Conservation (phyloP, 2,113 vertebrate species). For the Hypocryptadius cinnamomeus region DNA sequence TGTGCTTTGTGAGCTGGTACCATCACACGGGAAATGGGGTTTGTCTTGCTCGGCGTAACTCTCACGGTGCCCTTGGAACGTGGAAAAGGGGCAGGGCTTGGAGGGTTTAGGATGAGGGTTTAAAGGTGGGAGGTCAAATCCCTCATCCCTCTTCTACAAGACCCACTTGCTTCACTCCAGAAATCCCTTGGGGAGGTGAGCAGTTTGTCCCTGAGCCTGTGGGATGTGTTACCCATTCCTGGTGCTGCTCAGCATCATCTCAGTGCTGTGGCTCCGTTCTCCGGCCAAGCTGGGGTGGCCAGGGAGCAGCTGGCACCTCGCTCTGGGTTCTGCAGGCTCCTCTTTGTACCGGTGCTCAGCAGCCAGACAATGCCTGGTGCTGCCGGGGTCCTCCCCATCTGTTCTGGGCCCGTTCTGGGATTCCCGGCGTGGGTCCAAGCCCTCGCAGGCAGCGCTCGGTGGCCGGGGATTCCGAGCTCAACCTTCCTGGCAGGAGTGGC, state of each 20-base stretch:
- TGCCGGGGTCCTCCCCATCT: slow-evolving; percentile 84
- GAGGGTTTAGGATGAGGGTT: background rate
- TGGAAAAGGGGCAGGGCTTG: background rate
- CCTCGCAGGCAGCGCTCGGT: slow-evolving; percentile 76
- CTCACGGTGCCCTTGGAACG: background rate
- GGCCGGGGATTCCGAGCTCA: slow-evolving; percentile 83
- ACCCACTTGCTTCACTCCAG: background rate
- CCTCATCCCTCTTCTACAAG: background rate
- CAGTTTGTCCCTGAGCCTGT: background rate
- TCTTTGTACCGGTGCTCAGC: slow-evolving; percentile 39
- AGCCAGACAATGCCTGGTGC: slow-evolving; percentile 69
- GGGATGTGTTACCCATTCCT: background rate
- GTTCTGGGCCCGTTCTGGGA: slow-evolving; percentile 75
- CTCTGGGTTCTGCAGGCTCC: background rate
- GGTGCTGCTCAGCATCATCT: background rate
- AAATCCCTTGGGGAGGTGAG: background rate
- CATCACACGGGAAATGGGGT: background rate
- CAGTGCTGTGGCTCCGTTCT: too few relatives aligned
- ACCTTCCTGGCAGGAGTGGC: slow-evolving; percentile 84
- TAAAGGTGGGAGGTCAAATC: background rate
- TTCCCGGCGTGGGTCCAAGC: slow-evolving; percentile 75
- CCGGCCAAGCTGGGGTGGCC: background rate
- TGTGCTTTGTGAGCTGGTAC: rapidly evolving
- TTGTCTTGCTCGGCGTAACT: background rate
- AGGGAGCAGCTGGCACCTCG: slow-evolving; percentile 52